Evolutionary conservation across 2,888 invertebrate genomes (phyloP).

Genomic region (Sesamia inferens): DNA sequence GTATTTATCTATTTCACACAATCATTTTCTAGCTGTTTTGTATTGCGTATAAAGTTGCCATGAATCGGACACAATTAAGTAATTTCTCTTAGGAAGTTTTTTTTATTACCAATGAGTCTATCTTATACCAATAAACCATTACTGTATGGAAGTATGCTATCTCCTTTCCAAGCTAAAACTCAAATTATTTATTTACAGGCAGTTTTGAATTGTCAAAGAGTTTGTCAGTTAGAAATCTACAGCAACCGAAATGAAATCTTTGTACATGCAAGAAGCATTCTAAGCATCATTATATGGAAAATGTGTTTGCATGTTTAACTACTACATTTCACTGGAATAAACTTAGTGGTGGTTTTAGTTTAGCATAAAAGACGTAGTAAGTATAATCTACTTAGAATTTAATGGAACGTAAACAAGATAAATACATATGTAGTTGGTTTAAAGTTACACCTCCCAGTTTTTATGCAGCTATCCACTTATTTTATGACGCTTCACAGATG

Average conservation of each 20-base stretch:
- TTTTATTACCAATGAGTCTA: not conserved
- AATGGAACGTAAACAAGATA: conserved; percentile 37
- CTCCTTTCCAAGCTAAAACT: not conserved
- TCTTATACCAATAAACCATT: too few relatives aligned
- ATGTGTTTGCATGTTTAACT: not conserved
- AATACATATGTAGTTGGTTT: conserved; percentile 23
- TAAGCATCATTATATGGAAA: not conserved
- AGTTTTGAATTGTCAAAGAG: not conserved
- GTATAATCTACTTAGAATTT: conserved; percentile 14
- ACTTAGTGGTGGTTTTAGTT: not conserved
- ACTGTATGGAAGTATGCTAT: not conserved
- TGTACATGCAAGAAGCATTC: not conserved
- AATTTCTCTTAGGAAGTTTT: not conserved
- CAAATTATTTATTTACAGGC: not conserved
- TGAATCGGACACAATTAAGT: not conserved
- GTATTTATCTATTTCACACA: not conserved
- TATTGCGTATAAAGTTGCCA: not conserved
- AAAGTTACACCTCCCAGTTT: conserved; percentile 16
- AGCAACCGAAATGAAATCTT: not conserved
- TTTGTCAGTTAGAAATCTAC: not conserved
- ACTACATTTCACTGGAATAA: not conserved
- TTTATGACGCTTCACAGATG: conserved; percentile 17
- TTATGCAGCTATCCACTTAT: conserved; percentile 17
- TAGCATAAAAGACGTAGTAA: not conserved
- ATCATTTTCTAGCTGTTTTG: not conserved